Percentiles rank a stretch among this genome's conserved stretches.
phyloP scores from a whole-genome alignment of 2,113 vertebrate species.

The Microtus richardsoni region DNA sequence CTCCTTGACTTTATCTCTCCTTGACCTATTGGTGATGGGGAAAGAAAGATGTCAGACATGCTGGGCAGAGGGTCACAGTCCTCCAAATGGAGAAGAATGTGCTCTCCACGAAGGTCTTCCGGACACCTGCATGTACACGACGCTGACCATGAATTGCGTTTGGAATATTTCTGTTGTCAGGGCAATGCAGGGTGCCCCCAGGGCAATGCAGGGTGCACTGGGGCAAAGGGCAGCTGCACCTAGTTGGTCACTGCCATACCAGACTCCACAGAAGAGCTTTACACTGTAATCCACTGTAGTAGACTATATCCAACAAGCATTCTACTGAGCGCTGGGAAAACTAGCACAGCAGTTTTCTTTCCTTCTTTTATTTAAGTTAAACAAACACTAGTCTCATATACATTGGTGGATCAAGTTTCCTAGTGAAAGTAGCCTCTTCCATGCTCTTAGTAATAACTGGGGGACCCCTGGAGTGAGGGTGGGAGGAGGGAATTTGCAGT shows the following conservation, averaged over 20 bases:
- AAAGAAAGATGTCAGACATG: background rate
- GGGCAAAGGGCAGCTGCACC: background rate
- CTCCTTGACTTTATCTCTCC: background rate
- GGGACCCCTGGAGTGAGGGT: background rate
- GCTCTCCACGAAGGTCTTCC: background rate
- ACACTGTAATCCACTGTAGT: background rate
- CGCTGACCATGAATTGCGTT: conserved; percentile 1
- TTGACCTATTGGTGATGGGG: background rate
- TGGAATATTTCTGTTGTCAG: conserved; percentile 2
- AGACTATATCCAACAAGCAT: background rate
- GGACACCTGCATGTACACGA: background rate
- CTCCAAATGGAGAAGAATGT: background rate
- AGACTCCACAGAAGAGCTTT: conserved; percentile 3
- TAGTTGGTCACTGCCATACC: conserved; percentile 5
- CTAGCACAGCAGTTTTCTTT: background rate
- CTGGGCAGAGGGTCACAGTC: conserved; percentile 9
- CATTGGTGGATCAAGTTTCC: conserved; percentile 26
- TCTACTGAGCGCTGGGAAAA: conserved; percentile 11
- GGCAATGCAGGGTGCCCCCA: background rate
- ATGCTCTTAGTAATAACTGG: background rate
- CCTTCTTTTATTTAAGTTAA: conserved; percentile 46
- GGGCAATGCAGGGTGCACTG: background rate
- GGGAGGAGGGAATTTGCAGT: background rate
- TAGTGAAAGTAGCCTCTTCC: conserved; percentile 35
- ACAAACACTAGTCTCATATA: conserved; percentile 12